Conservation (phyloP, 2,797 vertebrate species). For the Smutsia temminckii region DNA sequence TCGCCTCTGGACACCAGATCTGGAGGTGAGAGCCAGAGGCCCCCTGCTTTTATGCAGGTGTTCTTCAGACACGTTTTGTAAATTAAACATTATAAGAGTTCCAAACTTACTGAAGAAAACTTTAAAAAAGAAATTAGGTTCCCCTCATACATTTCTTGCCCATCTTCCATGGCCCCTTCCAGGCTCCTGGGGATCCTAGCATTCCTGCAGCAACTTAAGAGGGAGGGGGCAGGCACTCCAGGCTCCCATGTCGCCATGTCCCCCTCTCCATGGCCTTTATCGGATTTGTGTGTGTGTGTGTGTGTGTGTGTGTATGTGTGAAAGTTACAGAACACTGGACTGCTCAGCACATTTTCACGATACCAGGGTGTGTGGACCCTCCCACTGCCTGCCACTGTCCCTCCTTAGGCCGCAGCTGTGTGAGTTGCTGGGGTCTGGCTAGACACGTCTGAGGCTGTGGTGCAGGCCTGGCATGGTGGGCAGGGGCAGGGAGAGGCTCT, state of each 20-base stretch:
- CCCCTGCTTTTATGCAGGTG: background rate
- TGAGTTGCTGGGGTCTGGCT: background rate
- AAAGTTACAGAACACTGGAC: background rate
- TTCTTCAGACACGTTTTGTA: background rate
- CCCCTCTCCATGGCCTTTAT: background rate
- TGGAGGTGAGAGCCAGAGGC: background rate
- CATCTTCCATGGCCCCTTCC: background rate
- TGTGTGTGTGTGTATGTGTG: background rate
- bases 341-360: background rate
- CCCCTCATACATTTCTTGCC: background rate
- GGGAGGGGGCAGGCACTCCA: background rate
- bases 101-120: background rate
- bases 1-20: background rate
- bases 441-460: background rate
- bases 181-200: background rate
- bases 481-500: background rate
- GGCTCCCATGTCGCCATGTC: background rate
- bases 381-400: too few relatives aligned
- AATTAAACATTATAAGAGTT: background rate
- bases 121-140: background rate
- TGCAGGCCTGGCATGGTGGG: background rate
- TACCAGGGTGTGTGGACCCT: background rate
- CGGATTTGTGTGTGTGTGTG: background rate
- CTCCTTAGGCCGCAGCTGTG: background rate
- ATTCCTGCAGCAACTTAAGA: background rate